Evolutionary conservation across 2,888 invertebrate genomes (phyloP), one percentile per base, ranked within the genome.

Genomic region (Drosophila pseudotalamancana): DNA sequence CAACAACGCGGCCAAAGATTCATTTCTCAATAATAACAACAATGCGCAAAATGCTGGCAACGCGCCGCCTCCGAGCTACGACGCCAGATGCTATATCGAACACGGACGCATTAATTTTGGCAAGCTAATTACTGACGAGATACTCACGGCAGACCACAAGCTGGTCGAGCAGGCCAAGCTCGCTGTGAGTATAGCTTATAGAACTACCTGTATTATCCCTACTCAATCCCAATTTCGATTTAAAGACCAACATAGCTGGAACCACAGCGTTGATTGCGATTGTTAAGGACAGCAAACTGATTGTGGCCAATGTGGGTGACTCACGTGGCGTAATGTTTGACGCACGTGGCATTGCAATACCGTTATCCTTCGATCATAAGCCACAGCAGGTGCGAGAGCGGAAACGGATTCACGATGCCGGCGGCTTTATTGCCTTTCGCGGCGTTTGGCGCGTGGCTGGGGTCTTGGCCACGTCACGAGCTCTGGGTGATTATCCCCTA

Each of bases 371-470:
- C 91, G 99, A 99, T 91, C 99, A 99, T 90, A 99, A 99, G 92
- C 99, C 99, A 32, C 97, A 98, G 89, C 97, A 98, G 94, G 94
- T 96, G 75, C 94, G 97, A 79, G 98, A 99, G 92, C 94, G 95
- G 57, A 97, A 95, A 88, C 93, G 98, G 71, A 99, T 99, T 83
- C 96, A 96, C 89, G 97, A 97, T 89, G 98, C 98, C 21, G 99
- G 99, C 43, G 98, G 99, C 14, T 97, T 97, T 89, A 97, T 99
- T 46, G 96, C 97, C 42, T 98, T 98, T 88, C 97, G 98, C 90
- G 98, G 98, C 25, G 98, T 98, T 1, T 98, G 98, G 98, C 92
- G 98, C 78, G 98, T 98, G 4, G 98, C 97, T 50, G 98, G 98
- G 5, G 97, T 98, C 76, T 92, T 98, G 75, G 98, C 98, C 9